Evolutionary conservation across 1,140 invertebrate species (phyloP).

Genomic region (Neomicropteryx cornuta): DNA sequence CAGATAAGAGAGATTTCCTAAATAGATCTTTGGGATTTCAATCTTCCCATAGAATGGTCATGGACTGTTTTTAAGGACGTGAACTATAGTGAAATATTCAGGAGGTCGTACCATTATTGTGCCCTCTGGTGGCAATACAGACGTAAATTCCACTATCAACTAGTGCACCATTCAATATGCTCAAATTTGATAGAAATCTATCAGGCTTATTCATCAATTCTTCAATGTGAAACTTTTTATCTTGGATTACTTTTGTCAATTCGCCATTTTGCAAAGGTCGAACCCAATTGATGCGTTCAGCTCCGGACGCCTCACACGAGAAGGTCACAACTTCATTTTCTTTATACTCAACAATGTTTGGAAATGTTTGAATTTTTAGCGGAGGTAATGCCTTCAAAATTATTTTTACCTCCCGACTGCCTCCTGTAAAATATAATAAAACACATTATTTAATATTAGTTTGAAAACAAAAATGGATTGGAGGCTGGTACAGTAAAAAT

Average conservation of each 20-base stretch:
- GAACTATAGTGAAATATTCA: too few species aligned
- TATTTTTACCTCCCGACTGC: slow-evolving; percentile 4
- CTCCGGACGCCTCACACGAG: slow-evolving; percentile 9
- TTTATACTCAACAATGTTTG: slow-evolving; percentile 8
- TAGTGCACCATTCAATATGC: slow-evolving; percentile 1
- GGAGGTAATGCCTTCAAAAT: slow-evolving; percentile 7
- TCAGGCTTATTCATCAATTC: too few species aligned
- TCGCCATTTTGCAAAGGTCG: too few species aligned
- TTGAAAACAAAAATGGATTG: slow-evolving; percentile 2
- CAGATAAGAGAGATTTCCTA: too few species aligned
- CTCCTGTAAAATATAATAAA: slow-evolving; percentile 6
- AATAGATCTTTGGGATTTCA: too few species aligned
- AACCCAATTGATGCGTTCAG: slow-evolving; percentile 8
- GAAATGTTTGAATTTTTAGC: slow-evolving; percentile 8
- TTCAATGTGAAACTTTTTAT: too few species aligned
- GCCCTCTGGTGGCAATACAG: slow-evolving; percentile 4
- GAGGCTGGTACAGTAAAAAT: too few species aligned
- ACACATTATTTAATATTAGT: background rate
- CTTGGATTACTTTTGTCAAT: too few species aligned
- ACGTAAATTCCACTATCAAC: slow-evolving; percentile 6
- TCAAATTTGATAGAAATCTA: too few species aligned
- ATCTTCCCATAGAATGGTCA: too few species aligned
- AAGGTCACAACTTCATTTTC: slow-evolving; percentile 5
- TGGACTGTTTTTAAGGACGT: too few species aligned
- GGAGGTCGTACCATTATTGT: too few species aligned